Percentiles rank a stretch among this genome's conserved stretches.
These are phyloP conservation scores for Spea bombifrons DNA, from an alignment of 2,113 vertebrate genomes.

Conservation along the genomic window DNA sequence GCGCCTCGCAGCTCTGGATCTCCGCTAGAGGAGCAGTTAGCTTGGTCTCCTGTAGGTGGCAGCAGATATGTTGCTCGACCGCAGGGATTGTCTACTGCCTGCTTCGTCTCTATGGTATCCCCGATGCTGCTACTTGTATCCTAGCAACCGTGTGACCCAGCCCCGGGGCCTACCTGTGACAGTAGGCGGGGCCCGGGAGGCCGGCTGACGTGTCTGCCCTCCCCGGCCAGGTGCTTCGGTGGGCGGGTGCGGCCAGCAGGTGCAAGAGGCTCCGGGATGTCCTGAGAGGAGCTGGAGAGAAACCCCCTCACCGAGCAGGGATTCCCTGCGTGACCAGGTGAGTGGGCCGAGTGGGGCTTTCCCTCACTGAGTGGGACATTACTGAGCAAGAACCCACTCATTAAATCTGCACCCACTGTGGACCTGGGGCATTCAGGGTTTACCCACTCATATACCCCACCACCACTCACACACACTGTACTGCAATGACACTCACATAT, in stretches of 20 bases:
- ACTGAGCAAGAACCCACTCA: too few species aligned
- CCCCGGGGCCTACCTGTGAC: background rate
- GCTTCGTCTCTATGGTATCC: background rate
- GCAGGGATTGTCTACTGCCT: background rate
- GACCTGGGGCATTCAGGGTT: too few species aligned
- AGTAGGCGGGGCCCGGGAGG: accelerated
- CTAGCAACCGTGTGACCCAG: background rate
- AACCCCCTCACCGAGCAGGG: background rate
- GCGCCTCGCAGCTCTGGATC: too few species aligned
- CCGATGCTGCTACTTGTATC: background rate
- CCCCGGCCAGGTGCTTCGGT: background rate
- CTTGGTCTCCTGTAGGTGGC: background rate
- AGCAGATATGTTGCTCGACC: background rate
- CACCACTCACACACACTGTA: too few species aligned
- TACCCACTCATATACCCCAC: too few species aligned
- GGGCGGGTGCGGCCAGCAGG: constrained; percentile 22
- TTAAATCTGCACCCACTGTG: too few species aligned
- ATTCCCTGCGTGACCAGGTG: background rate
- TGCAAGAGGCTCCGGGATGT: background rate
- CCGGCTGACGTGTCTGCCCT: accelerated
- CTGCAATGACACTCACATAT: too few species aligned
- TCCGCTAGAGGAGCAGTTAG: background rate
- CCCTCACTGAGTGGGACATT: too few species aligned
- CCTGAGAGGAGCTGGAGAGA: constrained; percentile 4
- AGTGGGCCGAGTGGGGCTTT: background rate